Conservation (phyloP, 2,797 vertebrate genomes). For the Galago senegalensis region DNA sequence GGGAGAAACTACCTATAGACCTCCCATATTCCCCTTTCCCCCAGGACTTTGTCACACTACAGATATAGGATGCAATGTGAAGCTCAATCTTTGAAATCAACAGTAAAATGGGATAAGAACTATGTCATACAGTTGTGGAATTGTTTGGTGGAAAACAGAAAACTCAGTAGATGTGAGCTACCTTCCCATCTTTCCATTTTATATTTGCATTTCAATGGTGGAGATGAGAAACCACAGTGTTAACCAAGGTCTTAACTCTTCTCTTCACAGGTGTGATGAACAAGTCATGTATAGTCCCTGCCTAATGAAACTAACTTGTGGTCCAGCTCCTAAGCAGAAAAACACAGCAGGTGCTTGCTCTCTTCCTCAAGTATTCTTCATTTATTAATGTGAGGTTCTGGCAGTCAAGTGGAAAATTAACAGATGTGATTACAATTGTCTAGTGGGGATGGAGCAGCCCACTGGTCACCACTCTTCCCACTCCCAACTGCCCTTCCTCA, state of each 20-base stretch:
- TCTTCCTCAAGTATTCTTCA: neutral
- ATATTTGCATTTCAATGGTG: neutral
- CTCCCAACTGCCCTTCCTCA: neutral
- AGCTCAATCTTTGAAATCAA: conserved; percentile 45
- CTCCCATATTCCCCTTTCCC: neutral
- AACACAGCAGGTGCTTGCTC: neutral
- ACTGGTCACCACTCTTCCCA: neutral
- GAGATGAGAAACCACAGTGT: neutral
- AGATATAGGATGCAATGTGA: neutral
- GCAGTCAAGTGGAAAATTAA: neutral
- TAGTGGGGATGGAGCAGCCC: too few species aligned
- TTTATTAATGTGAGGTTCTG: neutral
- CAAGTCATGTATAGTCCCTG: neutral
- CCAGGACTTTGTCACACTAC: neutral
- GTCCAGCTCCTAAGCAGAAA: neutral
- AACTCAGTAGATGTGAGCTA: neutral
- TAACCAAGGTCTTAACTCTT: neutral
- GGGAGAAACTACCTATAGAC: neutral
- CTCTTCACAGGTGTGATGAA: neutral
- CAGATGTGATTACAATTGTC: neutral
- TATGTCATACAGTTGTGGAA: neutral
- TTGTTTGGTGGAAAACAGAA: neutral
- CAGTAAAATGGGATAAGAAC: conserved; percentile 12
- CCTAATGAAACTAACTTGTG: neutral
- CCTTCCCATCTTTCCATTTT: neutral